Percentiles rank a stretch among this genome's conserved stretches.
phyloP scores from a whole-genome alignment of 2,797 vertebrate species.

The Eospalax fontanierii region DNA sequence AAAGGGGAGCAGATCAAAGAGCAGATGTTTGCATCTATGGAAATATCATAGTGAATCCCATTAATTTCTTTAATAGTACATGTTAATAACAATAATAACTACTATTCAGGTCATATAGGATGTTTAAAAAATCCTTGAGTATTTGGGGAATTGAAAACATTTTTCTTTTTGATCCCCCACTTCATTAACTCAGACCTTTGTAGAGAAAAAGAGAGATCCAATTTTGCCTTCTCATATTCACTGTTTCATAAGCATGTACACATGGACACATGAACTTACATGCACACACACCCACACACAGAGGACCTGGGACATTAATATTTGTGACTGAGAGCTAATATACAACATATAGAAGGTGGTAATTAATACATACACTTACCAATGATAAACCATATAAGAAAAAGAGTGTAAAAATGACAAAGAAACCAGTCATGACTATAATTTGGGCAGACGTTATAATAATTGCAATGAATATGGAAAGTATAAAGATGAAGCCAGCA shows the following conservation, averaged over 20 bases:
- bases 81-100: not conserved
- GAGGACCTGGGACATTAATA: not conserved
- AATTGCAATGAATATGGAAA: conserved; percentile 92
- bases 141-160: not conserved
- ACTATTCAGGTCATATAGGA: not conserved
- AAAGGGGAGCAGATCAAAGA: not conserved
- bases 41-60: not conserved
- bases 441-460: conserved; percentile 63
- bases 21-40: not conserved
- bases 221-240: too few relatives aligned
- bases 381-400: conserved; percentile 81
- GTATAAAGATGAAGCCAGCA: conserved; percentile 91
- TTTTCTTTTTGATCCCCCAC: not conserved
- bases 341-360: not conserved
- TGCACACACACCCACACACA: not conserved
- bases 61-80: not conserved
- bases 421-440: conserved; percentile 76
- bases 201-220: not conserved
- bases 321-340: not conserved
- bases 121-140: not conserved
- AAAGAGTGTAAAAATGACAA: conserved; percentile 79
- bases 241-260: too few relatives aligned
- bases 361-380: conserved; percentile 75
- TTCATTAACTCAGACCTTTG: not conserved
- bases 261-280: not conserved